phyloP scores from a whole-genome alignment of 2,113 vertebrate species.

The Leptosomus discolor region DNA sequence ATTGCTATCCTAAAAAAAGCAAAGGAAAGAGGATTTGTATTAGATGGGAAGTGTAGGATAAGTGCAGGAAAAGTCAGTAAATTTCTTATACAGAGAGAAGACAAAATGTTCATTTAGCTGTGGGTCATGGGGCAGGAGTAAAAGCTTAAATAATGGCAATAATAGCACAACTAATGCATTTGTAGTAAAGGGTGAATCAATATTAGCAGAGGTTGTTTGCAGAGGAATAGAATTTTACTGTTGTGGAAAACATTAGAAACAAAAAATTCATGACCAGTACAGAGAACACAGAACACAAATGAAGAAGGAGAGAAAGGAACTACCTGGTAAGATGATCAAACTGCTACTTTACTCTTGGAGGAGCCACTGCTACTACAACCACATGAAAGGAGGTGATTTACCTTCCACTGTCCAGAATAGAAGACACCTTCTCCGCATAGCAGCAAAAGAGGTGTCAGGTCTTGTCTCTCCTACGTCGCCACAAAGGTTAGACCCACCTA shows the following conservation, averaged over 20 bases:
- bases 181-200: neutral
- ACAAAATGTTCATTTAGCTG: neutral
- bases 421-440: neutral
- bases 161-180: neutral
- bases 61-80: neutral
- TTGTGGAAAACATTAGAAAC: neutral
- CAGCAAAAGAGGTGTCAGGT: rapidly evolving
- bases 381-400: neutral
- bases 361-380: rapidly evolving
- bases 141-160: neutral
- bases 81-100: neutral
- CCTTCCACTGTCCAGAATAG: neutral
- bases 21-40: neutral
- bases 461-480: neutral
- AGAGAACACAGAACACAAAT: neutral
- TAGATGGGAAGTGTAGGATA: neutral
- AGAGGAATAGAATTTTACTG: neutral
- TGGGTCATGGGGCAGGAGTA: neutral
- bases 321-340: neutral
- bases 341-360: neutral
- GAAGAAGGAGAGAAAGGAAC: neutral
- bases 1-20: neutral
- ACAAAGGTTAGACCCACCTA: rapidly evolving
- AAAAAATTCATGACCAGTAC: neutral
- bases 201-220: neutral